Base-by-base conservation (phyloP, 2,797 vertebrate species). In the Scleropages formosus region DNA sequence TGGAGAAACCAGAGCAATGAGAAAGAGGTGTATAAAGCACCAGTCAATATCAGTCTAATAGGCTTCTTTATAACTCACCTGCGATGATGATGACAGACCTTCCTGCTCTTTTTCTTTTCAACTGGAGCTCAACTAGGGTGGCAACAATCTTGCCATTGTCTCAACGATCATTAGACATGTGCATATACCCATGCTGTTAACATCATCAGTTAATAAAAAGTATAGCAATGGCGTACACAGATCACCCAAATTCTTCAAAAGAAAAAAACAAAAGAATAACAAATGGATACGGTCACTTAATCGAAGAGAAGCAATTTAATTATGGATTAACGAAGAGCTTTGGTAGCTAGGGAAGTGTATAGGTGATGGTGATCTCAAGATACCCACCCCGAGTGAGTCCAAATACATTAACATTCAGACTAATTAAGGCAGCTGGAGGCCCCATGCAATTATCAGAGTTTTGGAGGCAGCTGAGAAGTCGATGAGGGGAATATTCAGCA, bases 341-440 rank as follows among this genome's bases (percentile, higher is more conserved):
- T 69, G 20, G 77, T 71, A 72, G 47, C 63, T 49, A 63, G 60
- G 3, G n/a, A 8, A 53, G 60, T 64, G 58, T 24, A 58, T 58
- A 72, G 69, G 61, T 72, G 75, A 47, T 51, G 13, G 46, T 56
- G 61, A 72, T 77, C 75, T 77, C 75, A 46, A 65, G 69, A 72
- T 63, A 65, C 31, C 31, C 1, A 47, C 69, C 58, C 73, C 22
- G 16, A 61, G 61, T 65, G 75, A 72, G 20, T 72, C 61, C n/a
- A 47, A 46, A 51, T 77, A 49, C 49, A 64, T 65, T 76, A 65
- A 72, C 63, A 63, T 72, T 64, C 27, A 26, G 49, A 27, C 60
- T 77, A 59, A 72, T 77, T 61, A 77, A 72, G 69, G 49, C 69
- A 77, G 69, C 68, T 46, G 61, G 70, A 66, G 61, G 68, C 60